Base-by-base conservation (phyloP, 2,888 invertebrate genomes). In the Perdita meconis region DNA sequence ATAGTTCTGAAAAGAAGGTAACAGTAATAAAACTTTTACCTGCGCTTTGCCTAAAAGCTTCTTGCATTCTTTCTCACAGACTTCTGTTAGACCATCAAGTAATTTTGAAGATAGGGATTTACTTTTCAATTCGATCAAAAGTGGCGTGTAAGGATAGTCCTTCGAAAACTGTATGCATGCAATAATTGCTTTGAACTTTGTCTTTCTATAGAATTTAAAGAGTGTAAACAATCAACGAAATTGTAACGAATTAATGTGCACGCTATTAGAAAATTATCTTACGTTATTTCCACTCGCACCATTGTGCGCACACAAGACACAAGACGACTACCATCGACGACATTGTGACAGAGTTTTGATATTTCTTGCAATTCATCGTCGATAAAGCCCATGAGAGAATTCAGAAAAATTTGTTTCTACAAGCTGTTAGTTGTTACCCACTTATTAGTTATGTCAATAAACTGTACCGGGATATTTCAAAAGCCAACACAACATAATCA, bases 101-200 rank as follows among this genome's bases (percentile, higher is more conserved):
- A 96, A 92, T 87, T 94, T 95, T 0, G 94, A 93, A 0, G 95
- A 94, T 24, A 96, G 91, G 1, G 94, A 94, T 91, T 95, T 95
- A 86, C 96, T 96, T 89, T 95, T 96, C 6, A 96, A 91, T 90
- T 96, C 96, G 13, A 96, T 91, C 30, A 96, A 91, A 22, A 96
- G 88, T 0, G 94, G 92, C 1, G 92, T 90, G 10, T 92, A 87
- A 0, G 96, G 96, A 91, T 96, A 96, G 53, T 94, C 92, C 44
- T 92, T 89, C 0, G 95, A 94, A 90, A 96, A 96, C 89, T 95
- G 95, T 63, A 95, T 93, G 81, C 95, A 95, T 63, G 94, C 94
- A 24, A 94, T 93, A 69, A 96, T 88, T 80, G 94, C 93, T 86
- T 95, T 95, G 86, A 94, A 94, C 53, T 93, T 93, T 34, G 95